Evolutionary conservation across 35 echinoderm and acorn worm species (phyloP).

Genomic region (Strongylocentrotus purpuratus): DNA sequence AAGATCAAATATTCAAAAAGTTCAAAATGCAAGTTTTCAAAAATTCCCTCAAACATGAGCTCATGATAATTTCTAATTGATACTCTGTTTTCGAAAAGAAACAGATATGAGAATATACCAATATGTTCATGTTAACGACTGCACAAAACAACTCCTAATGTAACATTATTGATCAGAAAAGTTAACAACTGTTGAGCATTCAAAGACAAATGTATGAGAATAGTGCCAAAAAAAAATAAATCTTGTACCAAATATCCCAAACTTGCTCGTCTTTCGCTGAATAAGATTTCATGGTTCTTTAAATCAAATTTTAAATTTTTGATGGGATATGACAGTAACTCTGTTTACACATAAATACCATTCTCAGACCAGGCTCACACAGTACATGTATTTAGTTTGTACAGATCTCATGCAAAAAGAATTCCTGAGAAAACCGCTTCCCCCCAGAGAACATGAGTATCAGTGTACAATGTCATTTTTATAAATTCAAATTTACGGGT

Average conservation of each 20-base stretch:
- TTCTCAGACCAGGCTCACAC: background rate
- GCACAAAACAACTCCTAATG: background rate
- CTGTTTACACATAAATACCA: background rate
- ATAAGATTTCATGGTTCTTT: background rate
- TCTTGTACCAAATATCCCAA: background rate
- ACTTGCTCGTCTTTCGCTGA: background rate
- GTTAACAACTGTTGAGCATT: background rate
- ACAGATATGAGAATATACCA: background rate
- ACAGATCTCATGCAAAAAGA: too few relatives aligned
- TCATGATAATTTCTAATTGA: background rate
- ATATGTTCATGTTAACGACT: background rate
- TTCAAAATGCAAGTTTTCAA: background rate
- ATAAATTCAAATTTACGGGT: too few relatives aligned
- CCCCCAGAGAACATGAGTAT: too few relatives aligned
- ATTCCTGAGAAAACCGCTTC: too few relatives aligned
- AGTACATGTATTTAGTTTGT: background rate
- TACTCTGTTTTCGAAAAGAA: background rate
- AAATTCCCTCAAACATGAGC: background rate
- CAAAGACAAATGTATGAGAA: background rate
- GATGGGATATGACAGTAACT: background rate
- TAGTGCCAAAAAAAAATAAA: background rate
- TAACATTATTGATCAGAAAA: background rate
- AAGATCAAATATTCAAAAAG: background rate
- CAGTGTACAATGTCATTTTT: too few relatives aligned
- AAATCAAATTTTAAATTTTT: background rate